phyloP scores from a whole-genome alignment of 2,113 vertebrate genomes.

The Petrocephalus zakoni region DNA sequence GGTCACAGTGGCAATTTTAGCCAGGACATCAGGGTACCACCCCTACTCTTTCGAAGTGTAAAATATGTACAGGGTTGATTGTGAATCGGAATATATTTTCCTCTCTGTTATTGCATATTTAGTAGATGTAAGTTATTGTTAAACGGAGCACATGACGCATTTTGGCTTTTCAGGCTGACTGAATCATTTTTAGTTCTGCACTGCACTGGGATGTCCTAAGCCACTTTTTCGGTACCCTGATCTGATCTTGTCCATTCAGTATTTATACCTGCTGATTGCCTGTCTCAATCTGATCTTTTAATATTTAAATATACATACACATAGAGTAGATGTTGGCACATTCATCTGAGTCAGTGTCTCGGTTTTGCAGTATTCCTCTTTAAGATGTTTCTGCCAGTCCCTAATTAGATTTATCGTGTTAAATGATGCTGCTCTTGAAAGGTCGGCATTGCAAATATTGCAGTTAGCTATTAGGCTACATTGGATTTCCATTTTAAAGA shows the following conservation, averaged over 20 bases:
- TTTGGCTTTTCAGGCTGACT: not conserved
- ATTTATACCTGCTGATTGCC: too few relatives aligned
- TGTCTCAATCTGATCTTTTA: too few relatives aligned
- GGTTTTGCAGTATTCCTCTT: not conserved
- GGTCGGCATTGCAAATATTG: not conserved
- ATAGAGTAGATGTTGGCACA: too few relatives aligned
- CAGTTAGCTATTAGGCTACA: not conserved
- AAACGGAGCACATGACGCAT: not conserved
- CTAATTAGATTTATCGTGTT: not conserved
- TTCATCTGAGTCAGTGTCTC: not conserved
- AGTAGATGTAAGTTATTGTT: not conserved
- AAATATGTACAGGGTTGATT: not conserved
- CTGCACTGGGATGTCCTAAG: not conserved
- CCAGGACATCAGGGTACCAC: too few relatives aligned
- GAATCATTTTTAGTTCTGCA: not conserved
- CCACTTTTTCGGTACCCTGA: not conserved
- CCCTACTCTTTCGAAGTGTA: too few relatives aligned
- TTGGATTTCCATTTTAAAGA: not conserved
- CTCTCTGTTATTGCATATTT: not conserved
- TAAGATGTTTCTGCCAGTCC: not conserved
- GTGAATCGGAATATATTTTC: not conserved
- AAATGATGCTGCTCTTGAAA: not conserved
- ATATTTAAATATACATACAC: too few relatives aligned
- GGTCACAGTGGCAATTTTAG: too few relatives aligned
- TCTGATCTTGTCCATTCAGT: not conserved